Conservation (phyloP, 1,140 invertebrate genomes). For the Thaumatotibia leucotreta region DNA sequence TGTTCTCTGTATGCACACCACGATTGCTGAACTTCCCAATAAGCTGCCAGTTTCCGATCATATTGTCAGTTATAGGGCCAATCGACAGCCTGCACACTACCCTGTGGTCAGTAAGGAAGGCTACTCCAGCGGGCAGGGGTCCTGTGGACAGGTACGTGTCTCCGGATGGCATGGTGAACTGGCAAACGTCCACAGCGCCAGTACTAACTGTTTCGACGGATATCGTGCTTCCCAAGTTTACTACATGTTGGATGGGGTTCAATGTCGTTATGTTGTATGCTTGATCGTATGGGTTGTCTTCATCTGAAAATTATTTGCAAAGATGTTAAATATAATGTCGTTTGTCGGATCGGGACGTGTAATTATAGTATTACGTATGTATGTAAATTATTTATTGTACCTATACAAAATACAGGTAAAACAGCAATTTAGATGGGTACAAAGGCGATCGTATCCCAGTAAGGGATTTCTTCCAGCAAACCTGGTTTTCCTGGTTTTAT, state of each 20-base stretch:
- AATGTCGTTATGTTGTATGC: constrained; percentile 29
- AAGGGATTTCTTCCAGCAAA: too few species aligned
- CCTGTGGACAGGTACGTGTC: background rate
- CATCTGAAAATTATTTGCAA: constrained; percentile 22
- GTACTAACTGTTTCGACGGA: constrained; percentile 12
- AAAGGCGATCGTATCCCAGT: too few species aligned
- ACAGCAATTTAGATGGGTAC: too few species aligned
- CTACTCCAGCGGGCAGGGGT: background rate
- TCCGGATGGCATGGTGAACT: constrained; percentile 18
- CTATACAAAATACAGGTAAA: too few species aligned
- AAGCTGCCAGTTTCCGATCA: constrained; percentile 26
- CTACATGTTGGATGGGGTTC: background rate
- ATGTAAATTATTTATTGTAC: too few species aligned
- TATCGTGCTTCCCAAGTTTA: constrained; percentile 20
- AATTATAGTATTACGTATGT: too few species aligned
- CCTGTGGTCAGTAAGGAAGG: background rate
- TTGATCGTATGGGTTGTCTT: constrained; percentile 25
- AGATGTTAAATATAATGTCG: too few species aligned
- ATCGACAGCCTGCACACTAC: constrained; percentile 16
- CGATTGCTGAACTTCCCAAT: constrained; percentile 28
- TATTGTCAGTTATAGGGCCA: constrained; percentile 19
- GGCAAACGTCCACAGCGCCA: constrained; percentile 19
- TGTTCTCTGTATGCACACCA: constrained; percentile 17
- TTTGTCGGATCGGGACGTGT: too few species aligned
- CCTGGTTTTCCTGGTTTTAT: too few species aligned